Evolutionary conservation across 2,888 invertebrate species (phyloP).

Genomic region (Oligia strigilis): DNA sequence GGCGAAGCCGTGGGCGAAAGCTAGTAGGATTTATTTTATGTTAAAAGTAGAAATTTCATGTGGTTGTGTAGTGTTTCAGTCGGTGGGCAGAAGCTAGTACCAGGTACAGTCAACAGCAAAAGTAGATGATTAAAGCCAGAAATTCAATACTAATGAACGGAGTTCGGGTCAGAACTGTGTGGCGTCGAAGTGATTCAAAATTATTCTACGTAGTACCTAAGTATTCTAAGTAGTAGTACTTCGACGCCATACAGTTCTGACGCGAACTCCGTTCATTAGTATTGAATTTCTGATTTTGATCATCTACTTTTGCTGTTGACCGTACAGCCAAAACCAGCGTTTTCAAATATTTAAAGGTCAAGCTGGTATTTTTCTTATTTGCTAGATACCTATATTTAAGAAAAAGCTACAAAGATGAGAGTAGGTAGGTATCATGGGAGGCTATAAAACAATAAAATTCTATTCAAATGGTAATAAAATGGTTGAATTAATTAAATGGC

Average conservation of each 20-base stretch:
- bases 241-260: no score
- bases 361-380: not conserved
- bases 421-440: not conserved
- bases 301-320: no score
- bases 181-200: no score
- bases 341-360: not conserved
- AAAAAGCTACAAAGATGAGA: not conserved
- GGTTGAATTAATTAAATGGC: slow-evolving; percentile 13
- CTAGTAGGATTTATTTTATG: not conserved
- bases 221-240: no score
- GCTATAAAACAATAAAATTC: slow-evolving; percentile 27
- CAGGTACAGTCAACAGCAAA: not conserved
- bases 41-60: not conserved
- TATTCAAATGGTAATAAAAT: slow-evolving; percentile 38
- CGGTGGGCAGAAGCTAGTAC: not conserved
- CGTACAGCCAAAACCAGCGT: not conserved
- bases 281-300: no score
- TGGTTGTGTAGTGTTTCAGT: not conserved
- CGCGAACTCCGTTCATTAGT: no score
- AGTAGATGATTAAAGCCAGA: no score
- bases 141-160: no score
- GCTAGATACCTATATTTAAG: not conserved
- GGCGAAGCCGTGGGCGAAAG: no score
- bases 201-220: no score
- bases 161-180: no score